Evolutionary conservation across 1,140 invertebrate genomes (phyloP), one percentile per base, ranked within the genome.

Genomic region (Steinernema feltiae): DNA sequence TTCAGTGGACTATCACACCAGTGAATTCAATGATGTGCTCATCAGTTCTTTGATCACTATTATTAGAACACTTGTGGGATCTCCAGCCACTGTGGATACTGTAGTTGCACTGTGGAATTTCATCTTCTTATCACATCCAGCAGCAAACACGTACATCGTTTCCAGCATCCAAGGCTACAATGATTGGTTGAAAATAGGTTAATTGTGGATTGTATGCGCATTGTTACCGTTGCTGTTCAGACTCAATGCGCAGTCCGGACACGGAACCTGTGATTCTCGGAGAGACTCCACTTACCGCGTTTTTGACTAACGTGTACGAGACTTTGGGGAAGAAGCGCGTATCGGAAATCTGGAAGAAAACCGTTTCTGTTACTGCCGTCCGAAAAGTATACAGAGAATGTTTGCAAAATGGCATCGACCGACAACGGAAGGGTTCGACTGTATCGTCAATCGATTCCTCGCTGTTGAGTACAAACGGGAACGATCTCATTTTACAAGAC

Each of bases 61-160:
- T n/a, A 41, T 76, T 15, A 30, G 74, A 27, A 30, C 3, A 18
- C 31, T 76, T 15, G 71, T 75, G n/a, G 74, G 72, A 15, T 35
- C 29, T n/a, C 74, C 74, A 0, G 74, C 30, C 24, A n/a, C 74
- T 3, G 71, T 46, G 21, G 30, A 76, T 15, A 75, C 74, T 30
- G 72, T 76, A 0, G n/a, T 72, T n/a, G 21, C 73, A 15, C 46
- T 76, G 74, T 76, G 76, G 76, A 48, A 76, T 32, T 78, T 76
- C 21, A 71, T 76, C 24, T 69, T 76, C 32, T 75, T 76, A 32
- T 76, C 76, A 27, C 76, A 76, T 69, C 76, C 76, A 24, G 76
- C 76, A 17, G 53, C 30, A 27, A 18, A 77, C 75, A 32, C 76
- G n/a, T 76, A 78, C 35, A 78, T 76, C 46, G 76, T 78, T 15